phyloP scores from a whole-genome alignment of 2,888 invertebrate genomes.

The Sinhomidia bicolor region DNA sequence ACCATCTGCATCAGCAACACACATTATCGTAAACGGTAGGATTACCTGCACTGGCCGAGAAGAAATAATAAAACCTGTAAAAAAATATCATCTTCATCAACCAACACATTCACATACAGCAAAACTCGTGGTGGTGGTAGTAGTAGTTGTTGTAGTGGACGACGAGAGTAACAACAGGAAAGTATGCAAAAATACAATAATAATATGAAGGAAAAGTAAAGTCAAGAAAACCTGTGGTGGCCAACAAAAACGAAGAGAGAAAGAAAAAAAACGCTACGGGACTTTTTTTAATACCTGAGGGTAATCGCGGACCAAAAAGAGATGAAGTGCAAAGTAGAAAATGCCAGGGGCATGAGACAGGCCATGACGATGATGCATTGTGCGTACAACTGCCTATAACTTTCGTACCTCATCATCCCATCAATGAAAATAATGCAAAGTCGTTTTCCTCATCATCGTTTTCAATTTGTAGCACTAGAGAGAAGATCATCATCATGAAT shows the following conservation, averaged over 20 bases:
- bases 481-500: not conserved
- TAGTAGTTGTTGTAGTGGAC: no score
- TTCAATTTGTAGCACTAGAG: not conserved
- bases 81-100: not conserved
- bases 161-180: no score
- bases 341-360: conserved; percentile 63
- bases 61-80: conserved; percentile 15
- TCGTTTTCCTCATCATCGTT: not conserved
- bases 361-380: conserved; percentile 13
- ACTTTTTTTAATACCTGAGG: conserved; percentile 69
- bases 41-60: not conserved
- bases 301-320: conserved; percentile 63
- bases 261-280: conserved; percentile 55
- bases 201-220: not conserved
- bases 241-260: not conserved
- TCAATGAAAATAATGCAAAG: not conserved
- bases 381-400: conserved; percentile 9
- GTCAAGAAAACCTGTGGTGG: not conserved
- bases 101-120: not conserved
- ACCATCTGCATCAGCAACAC: not conserved
- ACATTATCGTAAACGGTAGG: not conserved
- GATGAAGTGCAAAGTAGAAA: conserved; percentile 60
- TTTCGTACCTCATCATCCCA: not conserved
- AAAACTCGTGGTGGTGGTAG: not conserved
- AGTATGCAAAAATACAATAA: not conserved